Percentiles rank a stretch among this genome's conserved stretches.
Conservation (phyloP, 2,888 invertebrate genomes). For the Conomelus anceps region DNA sequence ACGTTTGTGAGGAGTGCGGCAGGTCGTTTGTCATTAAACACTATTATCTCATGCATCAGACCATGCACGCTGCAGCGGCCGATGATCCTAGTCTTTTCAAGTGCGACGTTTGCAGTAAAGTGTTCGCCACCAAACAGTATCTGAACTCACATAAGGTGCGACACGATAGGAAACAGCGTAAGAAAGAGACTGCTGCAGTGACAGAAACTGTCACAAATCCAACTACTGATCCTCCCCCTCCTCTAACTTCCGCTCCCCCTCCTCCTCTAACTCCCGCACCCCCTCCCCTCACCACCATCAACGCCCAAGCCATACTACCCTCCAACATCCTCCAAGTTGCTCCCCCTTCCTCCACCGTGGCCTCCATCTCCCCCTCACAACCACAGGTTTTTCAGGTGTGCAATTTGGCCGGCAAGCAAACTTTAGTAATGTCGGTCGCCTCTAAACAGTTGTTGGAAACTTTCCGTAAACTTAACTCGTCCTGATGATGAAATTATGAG, state of each 20-base stretch:
- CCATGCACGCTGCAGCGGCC: slow-evolving; percentile 29
- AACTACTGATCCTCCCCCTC: neutral
- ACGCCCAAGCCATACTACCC: slow-evolving; percentile 20
- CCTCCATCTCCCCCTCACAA: neutral
- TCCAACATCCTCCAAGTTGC: slow-evolving; percentile 19
- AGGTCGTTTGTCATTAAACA: slow-evolving; percentile 60
- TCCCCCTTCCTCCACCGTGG: neutral
- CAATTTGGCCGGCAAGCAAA: slow-evolving; percentile 11
- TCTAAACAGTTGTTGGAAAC: slow-evolving; percentile 17
- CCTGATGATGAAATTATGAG: too few relatives aligned
- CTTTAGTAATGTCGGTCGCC: slow-evolving; percentile 16
- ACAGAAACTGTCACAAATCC: neutral
- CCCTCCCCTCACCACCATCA: slow-evolving; percentile 17
- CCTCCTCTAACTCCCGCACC: neutral
- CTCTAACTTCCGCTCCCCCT: neutral
- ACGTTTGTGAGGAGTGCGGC: slow-evolving; percentile 57
- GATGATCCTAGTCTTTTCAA: slow-evolving; percentile 43
- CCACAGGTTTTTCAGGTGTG: slow-evolving; percentile 13
- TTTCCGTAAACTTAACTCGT: slow-evolving; percentile 18
- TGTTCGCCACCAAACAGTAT: slow-evolving; percentile 54
- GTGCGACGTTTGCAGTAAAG: slow-evolving; percentile 53
- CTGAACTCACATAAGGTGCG: slow-evolving; percentile 54
- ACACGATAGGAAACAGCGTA: slow-evolving; percentile 46
- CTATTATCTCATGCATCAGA: slow-evolving; percentile 57
- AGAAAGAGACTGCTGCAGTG: neutral